Evolutionary conservation across 64 coral and sea anemone genomes (phyloP).

Genomic region (Dendrophyllia cribrosa): DNA sequence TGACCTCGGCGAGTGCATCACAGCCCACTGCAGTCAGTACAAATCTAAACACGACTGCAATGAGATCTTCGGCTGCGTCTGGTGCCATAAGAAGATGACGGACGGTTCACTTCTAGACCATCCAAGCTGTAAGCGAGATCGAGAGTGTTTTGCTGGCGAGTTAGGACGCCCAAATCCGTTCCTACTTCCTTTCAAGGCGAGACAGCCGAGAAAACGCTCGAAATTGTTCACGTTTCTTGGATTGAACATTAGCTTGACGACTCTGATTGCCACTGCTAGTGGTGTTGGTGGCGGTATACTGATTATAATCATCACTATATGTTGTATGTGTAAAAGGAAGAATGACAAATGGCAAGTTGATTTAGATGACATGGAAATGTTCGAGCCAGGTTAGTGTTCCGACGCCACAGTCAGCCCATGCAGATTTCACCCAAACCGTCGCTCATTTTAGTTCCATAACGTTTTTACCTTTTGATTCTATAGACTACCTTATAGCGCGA

Average conservation of each 20-base stretch:
- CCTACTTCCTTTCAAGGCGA: conserved; percentile 6
- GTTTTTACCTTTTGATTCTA: too few species aligned
- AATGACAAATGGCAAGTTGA: not conserved
- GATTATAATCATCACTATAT: not conserved
- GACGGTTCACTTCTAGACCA: conserved; percentile 10
- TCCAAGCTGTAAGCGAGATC: conserved; percentile 26
- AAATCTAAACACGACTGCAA: conserved; percentile 33
- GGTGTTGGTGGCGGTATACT: not conserved
- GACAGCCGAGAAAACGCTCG: not conserved
- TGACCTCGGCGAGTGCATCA: conserved; percentile 47
- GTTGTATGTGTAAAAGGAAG: conserved; percentile 7
- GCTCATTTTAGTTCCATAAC: too few species aligned
- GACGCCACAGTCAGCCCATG: too few species aligned
- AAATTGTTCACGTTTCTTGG: not conserved
- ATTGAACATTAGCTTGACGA: not conserved
- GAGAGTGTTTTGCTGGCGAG: conserved; percentile 44
- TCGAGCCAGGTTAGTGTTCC: not conserved
- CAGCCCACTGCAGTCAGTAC: not conserved
- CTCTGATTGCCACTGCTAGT: not conserved
- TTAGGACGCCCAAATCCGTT: conserved; percentile 45
- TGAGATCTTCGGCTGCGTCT: conserved; percentile 50
- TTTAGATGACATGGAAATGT: not conserved
- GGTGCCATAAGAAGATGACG: conserved; percentile 31
- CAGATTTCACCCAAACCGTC: not conserved
- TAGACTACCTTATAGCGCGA: too few species aligned